A percentile compares a stretch with the other conserved stretches of the same genome.
Conservation (phyloP, 2,888 invertebrate genomes). For the Chrysotoxum bicinctum region DNA sequence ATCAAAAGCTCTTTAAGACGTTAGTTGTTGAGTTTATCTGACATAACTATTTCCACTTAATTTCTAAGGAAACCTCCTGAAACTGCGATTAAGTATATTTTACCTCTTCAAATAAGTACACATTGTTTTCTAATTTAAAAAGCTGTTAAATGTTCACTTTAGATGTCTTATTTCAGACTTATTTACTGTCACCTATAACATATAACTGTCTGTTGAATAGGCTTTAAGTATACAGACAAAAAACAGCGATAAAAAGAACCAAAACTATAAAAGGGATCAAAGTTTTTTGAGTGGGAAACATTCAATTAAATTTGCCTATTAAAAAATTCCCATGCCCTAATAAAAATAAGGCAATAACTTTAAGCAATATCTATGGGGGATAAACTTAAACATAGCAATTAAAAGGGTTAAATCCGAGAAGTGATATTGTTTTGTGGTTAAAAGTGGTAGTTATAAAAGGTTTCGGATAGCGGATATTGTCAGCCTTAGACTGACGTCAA, state of each 20-base stretch:
- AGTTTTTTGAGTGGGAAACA: not conserved
- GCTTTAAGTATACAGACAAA: not conserved
- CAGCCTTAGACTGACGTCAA: not conserved
- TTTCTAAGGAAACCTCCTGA: too few species aligned
- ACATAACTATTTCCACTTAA: too few species aligned
- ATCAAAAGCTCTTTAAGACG: not conserved
- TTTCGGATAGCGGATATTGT: conserved; percentile 15
- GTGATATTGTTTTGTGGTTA: conserved; percentile 13
- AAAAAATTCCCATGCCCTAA: not conserved
- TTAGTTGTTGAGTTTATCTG: not conserved
- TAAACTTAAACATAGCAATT: not conserved
- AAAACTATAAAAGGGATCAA: not conserved
- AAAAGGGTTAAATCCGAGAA: conserved; percentile 12
- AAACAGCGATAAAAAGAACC: not conserved
- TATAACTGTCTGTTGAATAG: not conserved
- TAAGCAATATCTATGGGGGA: not conserved
- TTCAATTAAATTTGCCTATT: conserved; percentile 7
- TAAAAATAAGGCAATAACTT: not conserved
- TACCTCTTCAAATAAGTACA: too few species aligned
- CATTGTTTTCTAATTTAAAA: too few species aligned
- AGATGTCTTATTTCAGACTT: not conserved
- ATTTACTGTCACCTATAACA: not conserved
- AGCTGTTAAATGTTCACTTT: not conserved
- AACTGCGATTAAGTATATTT: too few species aligned
- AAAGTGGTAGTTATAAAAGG: not conserved